Evolutionary conservation across 1,140 invertebrate species (phyloP).

Genomic region (Drosophila sturtevanti): DNA sequence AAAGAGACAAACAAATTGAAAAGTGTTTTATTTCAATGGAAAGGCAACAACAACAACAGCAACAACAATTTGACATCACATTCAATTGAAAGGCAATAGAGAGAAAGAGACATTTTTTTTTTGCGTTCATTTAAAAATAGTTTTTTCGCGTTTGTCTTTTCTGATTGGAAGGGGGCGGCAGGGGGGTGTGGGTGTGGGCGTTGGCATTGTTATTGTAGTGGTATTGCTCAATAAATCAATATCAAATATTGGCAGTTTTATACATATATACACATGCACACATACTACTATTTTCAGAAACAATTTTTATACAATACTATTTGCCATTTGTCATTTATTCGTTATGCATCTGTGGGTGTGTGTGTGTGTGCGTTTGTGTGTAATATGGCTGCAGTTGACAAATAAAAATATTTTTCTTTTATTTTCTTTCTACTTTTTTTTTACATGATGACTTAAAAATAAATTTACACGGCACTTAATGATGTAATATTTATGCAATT

Average conservation of each 20-base stretch:
- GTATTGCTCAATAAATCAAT: conserved; percentile 13
- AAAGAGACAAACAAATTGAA: neutral
- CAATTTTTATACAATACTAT: conserved; percentile 7
- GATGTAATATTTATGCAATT: conserved; percentile 14
- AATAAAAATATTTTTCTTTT: conserved; percentile 21
- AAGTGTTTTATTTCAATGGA: neutral
- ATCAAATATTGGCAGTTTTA: conserved; percentile 25
- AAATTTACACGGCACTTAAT: conserved; percentile 33
- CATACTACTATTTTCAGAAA: conserved; percentile 1
- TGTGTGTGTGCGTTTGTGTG: neutral
- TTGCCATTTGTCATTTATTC: conserved; percentile 6
- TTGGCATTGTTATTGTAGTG: neutral
- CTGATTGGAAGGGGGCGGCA: neutral
- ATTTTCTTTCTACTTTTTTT: neutral
- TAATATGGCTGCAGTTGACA: neutral
- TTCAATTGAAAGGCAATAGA: conserved; percentile 14
- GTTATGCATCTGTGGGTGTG: neutral
- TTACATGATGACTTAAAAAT: conserved; percentile 8
- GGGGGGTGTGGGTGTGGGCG: neutral
- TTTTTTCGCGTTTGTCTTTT: neutral
- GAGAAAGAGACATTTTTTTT: conserved; percentile 15
- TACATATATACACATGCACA: neutral
- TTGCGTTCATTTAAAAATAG: conserved; percentile 16
- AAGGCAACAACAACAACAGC: neutral
- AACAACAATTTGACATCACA: neutral